A percentile compares a stretch with the other conserved stretches of the same genome.
Evolutionary conservation across 2,797 vertebrate species (phyloP).

Genomic region (Sitta carolinensis): DNA sequence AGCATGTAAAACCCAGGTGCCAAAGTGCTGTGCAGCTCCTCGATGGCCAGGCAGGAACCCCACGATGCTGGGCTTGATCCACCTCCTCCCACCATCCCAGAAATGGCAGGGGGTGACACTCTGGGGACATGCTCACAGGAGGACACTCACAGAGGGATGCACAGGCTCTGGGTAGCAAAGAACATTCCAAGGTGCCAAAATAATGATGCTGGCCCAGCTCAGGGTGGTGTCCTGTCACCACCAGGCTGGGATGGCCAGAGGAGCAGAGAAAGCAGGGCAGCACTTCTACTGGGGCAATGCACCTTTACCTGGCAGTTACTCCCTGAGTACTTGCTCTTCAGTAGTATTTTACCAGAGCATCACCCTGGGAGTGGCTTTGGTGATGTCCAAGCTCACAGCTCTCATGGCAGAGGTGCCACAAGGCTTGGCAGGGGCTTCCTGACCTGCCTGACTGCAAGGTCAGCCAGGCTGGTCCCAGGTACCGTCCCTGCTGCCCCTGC

Average conservation of each 20-base stretch:
- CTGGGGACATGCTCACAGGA: rapidly evolving
- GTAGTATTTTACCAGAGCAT: neutral
- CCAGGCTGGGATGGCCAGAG: neutral
- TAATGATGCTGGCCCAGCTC: neutral
- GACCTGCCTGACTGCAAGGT: neutral
- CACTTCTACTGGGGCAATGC: neutral
- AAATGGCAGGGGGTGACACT: neutral
- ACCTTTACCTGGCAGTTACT: neutral
- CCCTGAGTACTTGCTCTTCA: neutral
- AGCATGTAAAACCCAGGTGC: neutral
- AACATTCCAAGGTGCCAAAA: neutral
- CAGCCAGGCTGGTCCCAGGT: neutral
- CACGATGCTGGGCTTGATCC: rapidly evolving
- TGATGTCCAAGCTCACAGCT: neutral
- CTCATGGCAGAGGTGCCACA: rapidly evolving
- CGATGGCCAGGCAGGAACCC: neutral
- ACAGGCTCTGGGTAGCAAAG: neutral
- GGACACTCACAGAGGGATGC: neutral
- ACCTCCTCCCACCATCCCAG: neutral
- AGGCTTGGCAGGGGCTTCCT: neutral
- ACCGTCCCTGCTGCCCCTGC: rapidly evolving
- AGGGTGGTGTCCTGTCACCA: neutral
- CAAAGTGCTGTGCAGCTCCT: neutral
- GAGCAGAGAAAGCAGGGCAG: neutral
- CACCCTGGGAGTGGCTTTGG: rapidly evolving